Evolutionary conservation across 2,888 invertebrate species (phyloP).

Genomic region (Ectropis crepuscularia): DNA sequence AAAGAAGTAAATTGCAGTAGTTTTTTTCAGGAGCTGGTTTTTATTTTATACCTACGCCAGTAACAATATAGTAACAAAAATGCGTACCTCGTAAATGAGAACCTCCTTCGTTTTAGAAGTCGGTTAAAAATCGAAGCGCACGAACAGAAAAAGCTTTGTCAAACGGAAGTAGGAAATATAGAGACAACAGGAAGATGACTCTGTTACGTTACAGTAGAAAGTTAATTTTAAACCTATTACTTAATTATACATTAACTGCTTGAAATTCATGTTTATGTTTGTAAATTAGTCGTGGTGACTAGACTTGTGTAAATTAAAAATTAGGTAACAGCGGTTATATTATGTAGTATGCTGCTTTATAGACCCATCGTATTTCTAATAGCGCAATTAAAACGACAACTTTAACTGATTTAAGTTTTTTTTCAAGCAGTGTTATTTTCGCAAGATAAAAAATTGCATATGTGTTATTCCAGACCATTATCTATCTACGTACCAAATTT

Average conservation of each 20-base stretch:
- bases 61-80: too few relatives aligned
- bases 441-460: too few relatives aligned
- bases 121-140: not conserved
- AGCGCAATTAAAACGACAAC: too few relatives aligned
- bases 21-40: too few relatives aligned
- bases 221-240: slow-evolving; percentile 20
- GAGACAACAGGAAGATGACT: slow-evolving; percentile 8
- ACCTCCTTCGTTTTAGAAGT: too few relatives aligned
- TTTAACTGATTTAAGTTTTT: too few relatives aligned
- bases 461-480: too few relatives aligned
- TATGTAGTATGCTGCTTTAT: not conserved
- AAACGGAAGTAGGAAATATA: slow-evolving; percentile 4
- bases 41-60: too few relatives aligned
- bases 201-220: slow-evolving; percentile 25
- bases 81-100: too few relatives aligned
- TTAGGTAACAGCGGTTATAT: slow-evolving; percentile 17
- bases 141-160: not conserved
- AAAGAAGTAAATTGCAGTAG: too few relatives aligned
- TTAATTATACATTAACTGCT: slow-evolving; percentile 20
- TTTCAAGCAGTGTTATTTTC: too few relatives aligned
- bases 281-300: slow-evolving; percentile 16
- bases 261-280: slow-evolving; percentile 27
- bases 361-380: not conserved
- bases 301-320: slow-evolving; percentile 10
- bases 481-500: too few relatives aligned